Evolutionary conservation across 2,888 invertebrate genomes (phyloP), one percentile per base, ranked within the genome.

Genomic region (Euproctis similis): DNA sequence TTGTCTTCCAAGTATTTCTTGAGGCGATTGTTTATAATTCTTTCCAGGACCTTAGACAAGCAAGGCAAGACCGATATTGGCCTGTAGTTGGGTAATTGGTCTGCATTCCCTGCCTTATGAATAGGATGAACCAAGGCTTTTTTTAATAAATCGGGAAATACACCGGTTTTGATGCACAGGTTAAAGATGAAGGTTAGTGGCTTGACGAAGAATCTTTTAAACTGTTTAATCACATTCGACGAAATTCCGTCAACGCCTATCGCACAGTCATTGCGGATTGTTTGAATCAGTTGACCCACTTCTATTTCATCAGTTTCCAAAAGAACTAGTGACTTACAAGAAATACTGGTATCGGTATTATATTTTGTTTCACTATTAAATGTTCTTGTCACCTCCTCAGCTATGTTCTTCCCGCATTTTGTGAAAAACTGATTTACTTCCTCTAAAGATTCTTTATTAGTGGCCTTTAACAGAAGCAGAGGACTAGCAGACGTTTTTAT

Each of bases 21-120:
- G 1, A 28, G 18, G 4, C 12, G 8, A 8, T 18, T 23, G 12
- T 24, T 19, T 4, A 28, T 9, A 4, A 28, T 24, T 9, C 9
- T 17, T 6, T 28, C 28, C 9, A 28, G 8, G 2, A 28, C 7
- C 8, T 28, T 28, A 4, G 28, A 28, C 9, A 28, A 4, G 2
- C 11, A 11, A 2, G 28, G 12, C 12, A 28, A 12, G 2, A 28
- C 12, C 1, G 28, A 18, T 8, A 28, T 28, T 8, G 30, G 36
- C 4, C 32, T 12, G 22, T 36, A 36, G 8, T 36, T 36, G 7
- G 16, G 20, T 1, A 31, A 16, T 11, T 25, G 14, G 12, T 31
- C 31, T 24, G 9, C 22, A 12, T 19, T 6, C 22, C 36, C 36
- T n/a, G 11, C 10, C 29, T 36, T 36, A 18, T 26, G 14, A 2